phyloP scores from a whole-genome alignment of 2,113 vertebrate species.

The Salminus brasiliensis region DNA sequence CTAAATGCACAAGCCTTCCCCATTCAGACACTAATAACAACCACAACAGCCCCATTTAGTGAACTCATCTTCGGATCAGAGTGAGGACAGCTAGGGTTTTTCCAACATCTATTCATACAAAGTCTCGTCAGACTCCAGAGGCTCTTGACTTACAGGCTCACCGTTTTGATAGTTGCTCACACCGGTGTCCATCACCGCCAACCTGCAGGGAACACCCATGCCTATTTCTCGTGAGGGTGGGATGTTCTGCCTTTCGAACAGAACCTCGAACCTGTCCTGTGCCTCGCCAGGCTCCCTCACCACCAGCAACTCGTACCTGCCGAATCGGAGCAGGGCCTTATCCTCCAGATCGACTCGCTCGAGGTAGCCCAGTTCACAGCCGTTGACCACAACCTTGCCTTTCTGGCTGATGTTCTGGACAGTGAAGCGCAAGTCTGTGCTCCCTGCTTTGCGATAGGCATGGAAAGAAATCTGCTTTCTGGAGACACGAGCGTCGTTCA shows the following conservation, averaged over 20 bases:
- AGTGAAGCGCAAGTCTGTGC: slow-evolving; percentile 74
- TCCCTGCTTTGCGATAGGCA: slow-evolving; percentile 76
- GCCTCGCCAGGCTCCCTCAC: slow-evolving; percentile 81
- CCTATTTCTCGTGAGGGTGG: slow-evolving; percentile 77
- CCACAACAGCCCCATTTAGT: background rate
- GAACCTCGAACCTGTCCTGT: slow-evolving; percentile 79
- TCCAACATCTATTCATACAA: background rate
- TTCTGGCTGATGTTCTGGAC: slow-evolving; percentile 92
- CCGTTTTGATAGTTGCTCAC: slow-evolving; percentile 27
- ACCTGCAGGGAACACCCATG: slow-evolving; percentile 45
- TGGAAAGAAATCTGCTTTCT: slow-evolving; percentile 84
- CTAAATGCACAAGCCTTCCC: background rate
- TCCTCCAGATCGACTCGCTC: slow-evolving; percentile 81
- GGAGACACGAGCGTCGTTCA: slow-evolving; percentile 82
- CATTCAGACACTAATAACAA: background rate
- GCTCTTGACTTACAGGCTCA: slow-evolving; percentile 21
- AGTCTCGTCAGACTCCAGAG: slow-evolving; percentile 50
- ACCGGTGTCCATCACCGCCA: slow-evolving; percentile 32
- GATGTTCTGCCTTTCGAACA: slow-evolving; percentile 72
- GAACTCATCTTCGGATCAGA: background rate
- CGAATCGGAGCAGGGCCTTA: slow-evolving; percentile 81
- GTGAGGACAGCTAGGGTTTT: background rate
- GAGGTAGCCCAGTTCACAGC: slow-evolving; percentile 76
- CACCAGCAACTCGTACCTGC: slow-evolving; percentile 84
- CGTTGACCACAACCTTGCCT: slow-evolving; percentile 74